phyloP scores from a whole-genome alignment of 2,888 invertebrate species.

The Lasioglossum pauxillum region DNA sequence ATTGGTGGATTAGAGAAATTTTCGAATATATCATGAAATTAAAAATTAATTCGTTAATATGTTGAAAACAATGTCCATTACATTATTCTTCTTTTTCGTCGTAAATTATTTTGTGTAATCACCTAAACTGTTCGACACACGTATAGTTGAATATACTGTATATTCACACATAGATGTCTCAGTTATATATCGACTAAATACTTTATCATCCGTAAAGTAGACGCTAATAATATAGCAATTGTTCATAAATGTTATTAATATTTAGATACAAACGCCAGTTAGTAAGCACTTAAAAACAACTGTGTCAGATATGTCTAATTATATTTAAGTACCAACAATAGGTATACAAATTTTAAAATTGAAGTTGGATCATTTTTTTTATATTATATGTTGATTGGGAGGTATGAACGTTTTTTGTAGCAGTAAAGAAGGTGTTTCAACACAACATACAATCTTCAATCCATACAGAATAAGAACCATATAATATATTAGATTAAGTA shows the following conservation, averaged over 20 bases:
- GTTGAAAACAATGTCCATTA: background rate
- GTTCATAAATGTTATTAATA: slow-evolving; percentile 34
- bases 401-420: slow-evolving; percentile 12
- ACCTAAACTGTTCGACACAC: background rate
- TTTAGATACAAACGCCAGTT: slow-evolving; percentile 30
- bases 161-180: slow-evolving; percentile 21
- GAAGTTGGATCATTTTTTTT: background rate
- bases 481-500: background rate
- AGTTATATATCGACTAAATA: slow-evolving; percentile 18
- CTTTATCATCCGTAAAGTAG: slow-evolving; percentile 6
- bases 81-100: background rate
- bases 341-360: background rate
- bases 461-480: background rate
- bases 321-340: slow-evolving; percentile 28
- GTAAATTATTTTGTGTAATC: background rate
- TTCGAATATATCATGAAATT: background rate
- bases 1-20: background rate
- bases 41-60: background rate
- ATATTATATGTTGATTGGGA: slow-evolving; percentile 25
- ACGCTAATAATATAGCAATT: slow-evolving; percentile 26
- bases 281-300: slow-evolving; percentile 26
- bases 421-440: background rate
- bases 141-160: background rate
- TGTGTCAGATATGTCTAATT: slow-evolving; percentile 27
- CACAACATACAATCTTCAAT: background rate